A percentile compares a stretch with the other conserved stretches of the same genome.
Evolutionary conservation across 2,113 vertebrate genomes (phyloP).

Genomic region (Dendropsophus ebraccatus): DNA sequence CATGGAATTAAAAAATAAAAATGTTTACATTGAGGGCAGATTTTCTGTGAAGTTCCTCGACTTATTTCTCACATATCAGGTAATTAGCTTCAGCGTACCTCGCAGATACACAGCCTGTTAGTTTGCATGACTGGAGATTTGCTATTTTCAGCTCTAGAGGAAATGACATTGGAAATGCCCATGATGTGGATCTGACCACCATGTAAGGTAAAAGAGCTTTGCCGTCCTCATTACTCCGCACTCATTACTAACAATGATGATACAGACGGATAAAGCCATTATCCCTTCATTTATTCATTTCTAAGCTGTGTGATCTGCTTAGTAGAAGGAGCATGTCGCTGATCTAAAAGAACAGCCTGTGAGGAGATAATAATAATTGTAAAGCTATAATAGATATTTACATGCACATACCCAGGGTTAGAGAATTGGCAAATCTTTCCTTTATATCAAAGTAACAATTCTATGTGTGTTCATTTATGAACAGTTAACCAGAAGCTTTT

Average conservation of each 20-base stretch:
- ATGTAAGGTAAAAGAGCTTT: constrained; percentile 32
- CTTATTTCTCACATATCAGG: neutral
- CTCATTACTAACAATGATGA: constrained; percentile 38
- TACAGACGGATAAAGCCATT: constrained; percentile 21
- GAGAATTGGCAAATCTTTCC: too few relatives aligned
- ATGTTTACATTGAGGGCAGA: neutral
- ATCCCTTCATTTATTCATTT: constrained; percentile 9
- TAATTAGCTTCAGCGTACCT: neutral
- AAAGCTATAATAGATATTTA: constrained; percentile 26
- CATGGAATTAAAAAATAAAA: neutral
- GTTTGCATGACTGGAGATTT: constrained; percentile 14
- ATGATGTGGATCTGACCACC: constrained; percentile 17
- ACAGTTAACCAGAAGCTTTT: too few relatives aligned
- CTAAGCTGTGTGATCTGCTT: constrained; percentile 17
- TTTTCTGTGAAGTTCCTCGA: neutral
- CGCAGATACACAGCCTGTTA: neutral
- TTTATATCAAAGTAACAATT: too few relatives aligned
- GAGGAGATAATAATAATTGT: neutral
- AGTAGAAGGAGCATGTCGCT: constrained; percentile 15
- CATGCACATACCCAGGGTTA: neutral
- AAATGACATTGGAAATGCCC: constrained; percentile 27
- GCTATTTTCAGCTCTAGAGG: constrained; percentile 31
- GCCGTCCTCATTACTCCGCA: neutral
- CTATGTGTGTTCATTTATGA: too few relatives aligned
- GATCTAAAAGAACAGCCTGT: neutral